These are phyloP conservation scores for Cinclus cinclus DNA, from an alignment of 2,113 vertebrate species.

Conservation along the genomic window DNA sequence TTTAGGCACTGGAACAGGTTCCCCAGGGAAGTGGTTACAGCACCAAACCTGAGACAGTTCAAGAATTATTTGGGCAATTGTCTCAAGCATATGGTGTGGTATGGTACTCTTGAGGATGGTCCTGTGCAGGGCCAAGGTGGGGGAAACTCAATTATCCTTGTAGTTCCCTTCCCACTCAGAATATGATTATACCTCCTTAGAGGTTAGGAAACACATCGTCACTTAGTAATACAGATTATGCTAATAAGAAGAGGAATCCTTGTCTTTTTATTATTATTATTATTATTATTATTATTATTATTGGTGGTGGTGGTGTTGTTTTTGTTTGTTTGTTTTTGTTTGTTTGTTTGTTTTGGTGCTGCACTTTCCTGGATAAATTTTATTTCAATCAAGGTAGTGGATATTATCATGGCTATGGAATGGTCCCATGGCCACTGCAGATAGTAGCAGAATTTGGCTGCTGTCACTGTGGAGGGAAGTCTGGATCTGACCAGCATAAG, in stretches of 20 bases:
- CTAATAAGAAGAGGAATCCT: neutral
- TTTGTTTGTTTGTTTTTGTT: too few relatives aligned
- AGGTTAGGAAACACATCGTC: neutral
- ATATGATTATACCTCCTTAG: neutral
- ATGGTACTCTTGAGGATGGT: neutral
- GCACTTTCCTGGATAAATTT: neutral
- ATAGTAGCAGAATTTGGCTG: neutral
- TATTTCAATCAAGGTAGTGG: neutral
- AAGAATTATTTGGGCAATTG: neutral
- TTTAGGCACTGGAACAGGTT: neutral
- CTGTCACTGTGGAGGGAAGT: neutral
- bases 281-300: too few relatives aligned
- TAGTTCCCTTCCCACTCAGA: neutral
- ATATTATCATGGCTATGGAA: neutral
- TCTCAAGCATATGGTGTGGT: neutral
- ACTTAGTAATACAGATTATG: neutral
- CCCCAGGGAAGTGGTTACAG: neutral
- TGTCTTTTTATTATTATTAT: too few relatives aligned
- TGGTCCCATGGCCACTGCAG: neutral
- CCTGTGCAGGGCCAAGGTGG: neutral
- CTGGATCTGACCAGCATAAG: neutral
- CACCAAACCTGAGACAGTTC: neutral
- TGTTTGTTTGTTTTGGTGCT: neutral
- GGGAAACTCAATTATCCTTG: neutral
- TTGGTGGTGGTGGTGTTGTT: too few relatives aligned